Evolutionary conservation across 2,888 invertebrate genomes (phyloP).

Genomic region (Drosophila incognita): DNA sequence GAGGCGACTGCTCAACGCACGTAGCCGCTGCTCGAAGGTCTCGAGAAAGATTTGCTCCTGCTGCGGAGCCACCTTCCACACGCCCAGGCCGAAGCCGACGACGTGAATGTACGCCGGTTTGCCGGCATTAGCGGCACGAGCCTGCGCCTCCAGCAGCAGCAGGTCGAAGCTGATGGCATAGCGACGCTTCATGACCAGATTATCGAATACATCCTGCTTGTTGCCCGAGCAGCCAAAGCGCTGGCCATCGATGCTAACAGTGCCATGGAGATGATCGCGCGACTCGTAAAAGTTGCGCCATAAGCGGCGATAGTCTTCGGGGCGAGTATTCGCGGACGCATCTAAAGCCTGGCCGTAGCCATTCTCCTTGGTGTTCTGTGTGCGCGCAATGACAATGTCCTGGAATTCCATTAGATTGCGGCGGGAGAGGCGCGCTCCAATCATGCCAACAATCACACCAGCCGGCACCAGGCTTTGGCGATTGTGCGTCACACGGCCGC

Average conservation of each 20-base stretch:
- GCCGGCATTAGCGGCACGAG: conserved; percentile 86
- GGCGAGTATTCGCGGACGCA: conserved; percentile 30
- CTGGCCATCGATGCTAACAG: conserved; percentile 63
- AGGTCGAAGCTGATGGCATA: conserved; percentile 87
- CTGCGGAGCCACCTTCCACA: conserved; percentile 88
- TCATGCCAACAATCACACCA: conserved; percentile 86
- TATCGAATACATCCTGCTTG: conserved; percentile 80
- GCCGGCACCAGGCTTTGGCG: conserved; percentile 84
- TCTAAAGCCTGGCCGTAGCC: conserved; percentile 83
- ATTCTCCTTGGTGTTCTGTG: conserved; percentile 86
- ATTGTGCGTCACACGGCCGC: conserved; percentile 84
- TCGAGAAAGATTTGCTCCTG: conserved; percentile 88
- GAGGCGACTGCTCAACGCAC: conserved; percentile 85
- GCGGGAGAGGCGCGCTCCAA: conserved; percentile 85
- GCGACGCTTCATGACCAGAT: conserved; percentile 84
- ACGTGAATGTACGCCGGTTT: conserved; percentile 88
- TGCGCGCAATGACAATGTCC: conserved; percentile 86
- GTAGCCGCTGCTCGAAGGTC: conserved; percentile 88
- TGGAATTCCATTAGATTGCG: conserved; percentile 86
- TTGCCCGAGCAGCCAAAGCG: conserved; percentile 79
- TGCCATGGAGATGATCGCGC: conserved; percentile 65
- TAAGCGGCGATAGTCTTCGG: conserved; percentile 71
- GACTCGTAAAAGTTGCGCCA: conserved; percentile 78
- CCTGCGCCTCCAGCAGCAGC: conserved; percentile 87
- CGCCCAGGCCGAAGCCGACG: conserved; percentile 89